Evolutionary conservation across 2,113 vertebrate genomes (phyloP), one percentile per base, ranked within the genome.

Genomic region (Albula goreensis): DNA sequence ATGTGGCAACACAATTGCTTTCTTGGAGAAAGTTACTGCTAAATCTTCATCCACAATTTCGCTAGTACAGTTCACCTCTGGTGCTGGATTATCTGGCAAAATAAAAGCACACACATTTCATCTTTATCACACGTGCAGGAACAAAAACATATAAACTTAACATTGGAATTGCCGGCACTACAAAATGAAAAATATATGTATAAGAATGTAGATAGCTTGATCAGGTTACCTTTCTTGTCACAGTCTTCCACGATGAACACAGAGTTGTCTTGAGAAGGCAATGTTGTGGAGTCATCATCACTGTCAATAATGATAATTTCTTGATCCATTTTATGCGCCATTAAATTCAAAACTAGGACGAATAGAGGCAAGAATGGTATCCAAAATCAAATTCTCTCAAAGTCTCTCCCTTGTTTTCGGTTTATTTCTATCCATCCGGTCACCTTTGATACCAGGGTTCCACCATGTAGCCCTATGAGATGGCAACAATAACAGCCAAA

Each of bases 1-100:
- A 4, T 96, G 95, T 86, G 95, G 94, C 74, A 96, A 87, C 50
- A 95, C 89, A 78, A 93, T 90, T 3, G 93, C 93, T 0, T 87
- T 88, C 7, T 92, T 92, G 7, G 91, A 91, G 86, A 92, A 96
- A 4, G 93, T 96, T 0, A 96, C 91, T 0, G 93, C 90, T 89
- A 96, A 81, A 80, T 96, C 95, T 81, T 95, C 95, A 41, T 95
- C 94, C 86, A 92, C 41, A 15, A 87, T 41, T 19, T 84, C 89
- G 53, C 57, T 50, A 53, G 89, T 0, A 10, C 84, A 60, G 2
- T 15, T 7, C 1, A 22, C 3, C 4, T 90, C 94, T 93, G 80
- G 87, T 13, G 48, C 13, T 49, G 22, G 56, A 41, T 63, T 80
- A 60, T 5, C 15, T 52, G 41, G 31, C 80, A 70, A 82, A 25